phyloP scores from a whole-genome alignment of 2,113 vertebrate species.

The Hippocampus zosterae region DNA sequence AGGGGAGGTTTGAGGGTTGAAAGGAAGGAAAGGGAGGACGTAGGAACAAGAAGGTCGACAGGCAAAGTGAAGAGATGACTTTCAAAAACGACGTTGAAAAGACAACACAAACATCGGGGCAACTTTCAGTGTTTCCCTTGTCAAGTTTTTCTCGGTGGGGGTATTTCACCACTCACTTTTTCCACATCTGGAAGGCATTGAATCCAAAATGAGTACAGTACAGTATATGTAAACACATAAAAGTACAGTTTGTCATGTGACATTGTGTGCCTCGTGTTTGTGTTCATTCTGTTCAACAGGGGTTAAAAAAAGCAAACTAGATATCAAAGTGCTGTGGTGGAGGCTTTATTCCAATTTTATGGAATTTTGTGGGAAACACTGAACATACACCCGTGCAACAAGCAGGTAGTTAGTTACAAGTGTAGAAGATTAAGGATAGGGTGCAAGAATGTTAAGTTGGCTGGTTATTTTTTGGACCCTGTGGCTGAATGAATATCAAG shows the following conservation, averaged over 20 bases:
- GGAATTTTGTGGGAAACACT: neutral
- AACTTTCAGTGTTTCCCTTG: neutral
- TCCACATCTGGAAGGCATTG: neutral
- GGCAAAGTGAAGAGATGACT: slow-evolving; percentile 52
- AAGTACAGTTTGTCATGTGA: neutral
- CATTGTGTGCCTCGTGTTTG: neutral
- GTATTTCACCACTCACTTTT: neutral
- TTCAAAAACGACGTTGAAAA: slow-evolving; percentile 4
- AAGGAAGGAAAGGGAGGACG: slow-evolving; percentile 65
- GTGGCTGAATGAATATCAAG: neutral
- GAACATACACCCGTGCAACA: slow-evolving; percentile 1
- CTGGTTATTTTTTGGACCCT: neutral
- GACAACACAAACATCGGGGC: slow-evolving; percentile 3
- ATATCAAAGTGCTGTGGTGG: neutral
- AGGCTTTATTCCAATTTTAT: neutral
- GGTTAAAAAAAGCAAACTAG: neutral
- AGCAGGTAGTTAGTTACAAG: neutral
- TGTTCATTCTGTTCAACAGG: neutral
- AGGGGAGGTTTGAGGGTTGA: slow-evolving; percentile 68
- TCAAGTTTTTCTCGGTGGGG: neutral
- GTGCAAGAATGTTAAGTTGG: neutral
- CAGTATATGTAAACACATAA: neutral
- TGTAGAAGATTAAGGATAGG: neutral
- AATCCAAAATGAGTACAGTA: neutral
- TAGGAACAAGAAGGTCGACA: slow-evolving; percentile 55